These are phyloP conservation scores for Gouania willdenowi DNA, from an alignment of 2,797 vertebrate species.

Conservation along the genomic window DNA sequence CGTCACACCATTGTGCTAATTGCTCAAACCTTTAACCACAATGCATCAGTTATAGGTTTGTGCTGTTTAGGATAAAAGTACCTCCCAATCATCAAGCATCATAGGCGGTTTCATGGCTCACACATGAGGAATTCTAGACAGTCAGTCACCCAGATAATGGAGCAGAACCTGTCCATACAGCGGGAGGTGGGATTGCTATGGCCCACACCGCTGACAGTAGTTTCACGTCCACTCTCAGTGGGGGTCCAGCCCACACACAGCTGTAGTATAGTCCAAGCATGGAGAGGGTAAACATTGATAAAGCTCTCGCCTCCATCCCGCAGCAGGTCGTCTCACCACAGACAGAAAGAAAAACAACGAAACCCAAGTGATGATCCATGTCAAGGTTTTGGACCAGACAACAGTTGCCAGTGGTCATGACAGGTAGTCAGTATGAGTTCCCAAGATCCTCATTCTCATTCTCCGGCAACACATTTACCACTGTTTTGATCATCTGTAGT, in stretches of 20 bases:
- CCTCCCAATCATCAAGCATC: slow-evolving; percentile 1
- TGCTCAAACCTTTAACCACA: too few species aligned
- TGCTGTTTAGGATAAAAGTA: slow-evolving; percentile 6
- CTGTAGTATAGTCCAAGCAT: slow-evolving; percentile 43
- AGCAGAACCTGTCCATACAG: slow-evolving; percentile 50
- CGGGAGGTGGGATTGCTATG: slow-evolving; percentile 30
- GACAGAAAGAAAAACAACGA: slow-evolving; percentile 67
- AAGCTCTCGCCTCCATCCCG: slow-evolving; percentile 33
- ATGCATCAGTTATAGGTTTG: background rate
- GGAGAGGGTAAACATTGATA: slow-evolving; percentile 64
- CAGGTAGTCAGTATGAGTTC: slow-evolving; percentile 35
- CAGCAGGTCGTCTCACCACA: slow-evolving; percentile 49
- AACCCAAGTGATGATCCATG: slow-evolving; percentile 52
- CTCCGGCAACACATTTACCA: too few species aligned
- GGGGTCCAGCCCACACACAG: slow-evolving; percentile 69
- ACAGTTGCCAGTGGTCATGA: slow-evolving; percentile 31
- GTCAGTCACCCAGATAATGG: slow-evolving; percentile 62
- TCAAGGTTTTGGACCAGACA: slow-evolving; percentile 39
- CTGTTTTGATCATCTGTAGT: too few species aligned
- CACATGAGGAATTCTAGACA: slow-evolving; percentile 43
- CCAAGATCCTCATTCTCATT: slow-evolving; percentile 1
- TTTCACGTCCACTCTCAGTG: slow-evolving; percentile 28
- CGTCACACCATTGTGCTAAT: too few species aligned
- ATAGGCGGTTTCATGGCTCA: slow-evolving; percentile 13
- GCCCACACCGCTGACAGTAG: slow-evolving; percentile 50